Conservation (phyloP, 2,888 invertebrate genomes). For the Scotopteryx bipunctaria region DNA sequence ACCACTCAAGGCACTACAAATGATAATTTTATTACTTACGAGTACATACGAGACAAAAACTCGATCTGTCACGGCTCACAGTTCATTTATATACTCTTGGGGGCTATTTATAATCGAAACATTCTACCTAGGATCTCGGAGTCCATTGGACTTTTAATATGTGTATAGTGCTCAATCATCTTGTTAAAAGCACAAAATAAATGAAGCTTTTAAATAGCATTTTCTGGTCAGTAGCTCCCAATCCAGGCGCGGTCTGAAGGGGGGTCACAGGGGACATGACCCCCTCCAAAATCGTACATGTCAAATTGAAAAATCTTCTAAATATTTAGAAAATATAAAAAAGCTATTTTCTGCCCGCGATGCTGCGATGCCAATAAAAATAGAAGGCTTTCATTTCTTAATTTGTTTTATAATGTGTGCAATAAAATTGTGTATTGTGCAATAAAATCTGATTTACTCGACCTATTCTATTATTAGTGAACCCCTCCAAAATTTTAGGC, state of each 20-base stretch:
- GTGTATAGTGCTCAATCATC: conserved; percentile 23
- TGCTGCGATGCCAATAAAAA: no score
- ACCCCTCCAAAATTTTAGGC: no score
- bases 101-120: conserved; percentile 11
- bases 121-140: conserved; percentile 22
- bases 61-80: conserved; percentile 20
- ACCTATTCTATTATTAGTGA: no score
- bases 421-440: no score
- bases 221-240: conserved; percentile 2
- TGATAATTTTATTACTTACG: conserved; percentile 19
- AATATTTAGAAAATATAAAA: no score
- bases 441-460: no score
- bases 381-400: no score
- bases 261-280: no score
- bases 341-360: no score
- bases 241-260: no score
- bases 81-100: conserved; percentile 5
- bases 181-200: conserved; percentile 19
- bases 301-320: no score
- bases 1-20: conserved; percentile 14
- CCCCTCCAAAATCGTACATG: neutral
- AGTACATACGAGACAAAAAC: conserved; percentile 19
- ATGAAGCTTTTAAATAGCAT: conserved; percentile 17
- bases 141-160: conserved; percentile 1
- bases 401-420: no score